Conservation (phyloP, 1,140 invertebrate species). For the Drosophila auraria region DNA sequence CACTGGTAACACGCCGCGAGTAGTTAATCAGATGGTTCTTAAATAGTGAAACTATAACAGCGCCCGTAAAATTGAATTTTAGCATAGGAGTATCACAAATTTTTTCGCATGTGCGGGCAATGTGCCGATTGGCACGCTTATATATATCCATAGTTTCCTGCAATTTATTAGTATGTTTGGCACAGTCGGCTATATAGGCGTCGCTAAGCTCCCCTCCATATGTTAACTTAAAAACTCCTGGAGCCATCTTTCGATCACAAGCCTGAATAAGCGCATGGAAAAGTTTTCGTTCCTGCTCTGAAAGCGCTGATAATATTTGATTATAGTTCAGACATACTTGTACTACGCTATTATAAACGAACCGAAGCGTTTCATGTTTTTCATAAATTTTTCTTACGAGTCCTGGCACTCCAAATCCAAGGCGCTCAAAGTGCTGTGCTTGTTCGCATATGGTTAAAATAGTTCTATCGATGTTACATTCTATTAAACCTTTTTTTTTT, state of each 20-base stretch:
- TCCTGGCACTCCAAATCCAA: conserved; percentile 86
- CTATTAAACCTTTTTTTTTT: conserved; percentile 88
- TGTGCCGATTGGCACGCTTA: conserved; percentile 91
- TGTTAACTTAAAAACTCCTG: conserved; percentile 91
- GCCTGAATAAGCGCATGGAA: conserved; percentile 87
- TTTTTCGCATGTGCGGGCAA: conserved; percentile 90
- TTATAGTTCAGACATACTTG: conserved; percentile 93
- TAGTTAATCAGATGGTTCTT: conserved; percentile 85
- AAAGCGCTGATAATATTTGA: conserved; percentile 89
- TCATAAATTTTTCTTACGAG: conserved; percentile 87
- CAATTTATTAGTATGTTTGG: conserved; percentile 88
- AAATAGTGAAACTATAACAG: conserved; percentile 87
- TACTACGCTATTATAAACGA: conserved; percentile 91
- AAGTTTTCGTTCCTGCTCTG: conserved; percentile 87
- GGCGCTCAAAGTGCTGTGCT: conserved; percentile 85
- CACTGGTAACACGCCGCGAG: conserved; percentile 83
- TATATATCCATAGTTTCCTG: conserved; percentile 92
- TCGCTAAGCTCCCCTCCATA: conserved; percentile 90
- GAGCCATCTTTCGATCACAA: conserved; percentile 91
- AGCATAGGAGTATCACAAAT: conserved; percentile 90
- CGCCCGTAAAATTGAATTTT: conserved; percentile 88
- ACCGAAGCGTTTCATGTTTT: conserved; percentile 88
- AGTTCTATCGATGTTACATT: conserved; percentile 90
- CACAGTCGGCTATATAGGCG: conserved; percentile 91
- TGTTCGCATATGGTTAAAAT: conserved; percentile 74